A percentile compares a stretch with the other conserved stretches of the same genome.
These are phyloP conservation scores for Dinomys branickii DNA, from an alignment of 2,113 vertebrate species.

Conservation along the genomic window DNA sequence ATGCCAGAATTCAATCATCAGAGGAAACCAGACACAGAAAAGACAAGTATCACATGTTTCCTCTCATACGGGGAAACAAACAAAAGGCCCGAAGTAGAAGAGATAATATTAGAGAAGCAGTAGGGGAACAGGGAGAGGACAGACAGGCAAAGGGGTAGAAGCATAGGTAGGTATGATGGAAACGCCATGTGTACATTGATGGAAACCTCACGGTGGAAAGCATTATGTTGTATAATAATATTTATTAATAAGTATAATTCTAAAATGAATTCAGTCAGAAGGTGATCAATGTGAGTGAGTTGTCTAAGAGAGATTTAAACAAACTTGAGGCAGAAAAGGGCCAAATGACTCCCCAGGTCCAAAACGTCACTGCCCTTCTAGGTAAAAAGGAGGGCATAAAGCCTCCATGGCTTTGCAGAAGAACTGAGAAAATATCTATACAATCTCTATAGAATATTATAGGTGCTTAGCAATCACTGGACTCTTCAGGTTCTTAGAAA, in stretches of 20 bases:
- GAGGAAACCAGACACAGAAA: background rate
- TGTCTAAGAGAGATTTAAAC: background rate
- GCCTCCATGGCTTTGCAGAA: background rate
- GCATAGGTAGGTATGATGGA: background rate
- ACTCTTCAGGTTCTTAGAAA: background rate
- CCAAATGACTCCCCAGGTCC: background rate
- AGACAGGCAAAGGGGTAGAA: background rate
- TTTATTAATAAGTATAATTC: background rate
- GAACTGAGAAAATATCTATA: background rate
- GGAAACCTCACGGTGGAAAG: background rate
- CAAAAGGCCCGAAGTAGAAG: background rate
- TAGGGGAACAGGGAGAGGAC: background rate
- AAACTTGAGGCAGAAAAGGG: background rate
- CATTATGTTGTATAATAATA: too few species aligned
- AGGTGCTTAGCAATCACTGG: background rate
- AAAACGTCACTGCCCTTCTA: background rate
- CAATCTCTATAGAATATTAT: background rate
- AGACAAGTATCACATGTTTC: background rate
- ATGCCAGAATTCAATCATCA: background rate
- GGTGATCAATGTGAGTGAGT: background rate
- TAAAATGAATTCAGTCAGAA: background rate
- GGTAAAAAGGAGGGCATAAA: background rate
- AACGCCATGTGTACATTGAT: background rate
- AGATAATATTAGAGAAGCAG: background rate
- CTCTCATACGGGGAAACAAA: background rate